These are phyloP conservation scores for Torymus aiolomorphi DNA, from an alignment of 2,888 invertebrate genomes.

Conservation along the genomic window DNA sequence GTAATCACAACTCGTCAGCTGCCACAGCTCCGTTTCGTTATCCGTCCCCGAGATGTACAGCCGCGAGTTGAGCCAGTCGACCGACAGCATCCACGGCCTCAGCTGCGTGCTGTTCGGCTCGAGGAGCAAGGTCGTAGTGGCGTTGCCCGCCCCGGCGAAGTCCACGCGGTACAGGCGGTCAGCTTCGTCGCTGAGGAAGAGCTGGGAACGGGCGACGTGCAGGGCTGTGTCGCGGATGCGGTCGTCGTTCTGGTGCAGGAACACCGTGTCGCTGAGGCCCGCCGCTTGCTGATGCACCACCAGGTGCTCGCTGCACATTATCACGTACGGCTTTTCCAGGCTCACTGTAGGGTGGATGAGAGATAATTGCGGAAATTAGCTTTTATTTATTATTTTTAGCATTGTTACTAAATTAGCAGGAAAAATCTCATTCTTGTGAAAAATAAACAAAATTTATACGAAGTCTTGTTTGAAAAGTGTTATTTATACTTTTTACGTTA, in stretches of 20 bases:
- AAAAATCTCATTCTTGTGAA: no score
- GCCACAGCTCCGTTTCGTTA: slow-evolving; percentile 79
- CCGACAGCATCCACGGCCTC: slow-evolving; percentile 83
- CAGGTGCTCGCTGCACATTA: slow-evolving; percentile 83
- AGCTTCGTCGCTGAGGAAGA: slow-evolving; percentile 87
- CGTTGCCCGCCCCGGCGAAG: slow-evolving; percentile 74
- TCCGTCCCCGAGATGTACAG: slow-evolving; percentile 87
- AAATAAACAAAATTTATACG: no score
- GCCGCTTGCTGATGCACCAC: slow-evolving; percentile 81
- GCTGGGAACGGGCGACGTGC: slow-evolving; percentile 81
- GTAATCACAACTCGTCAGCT: slow-evolving; percentile 86
- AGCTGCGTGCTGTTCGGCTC: slow-evolving; percentile 77
- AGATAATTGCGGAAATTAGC: slow-evolving; percentile 20
- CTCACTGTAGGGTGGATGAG: slow-evolving; percentile 77
- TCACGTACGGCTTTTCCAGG: slow-evolving; percentile 82
- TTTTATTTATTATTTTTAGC: no score
- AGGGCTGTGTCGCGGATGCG: slow-evolving; percentile 83
- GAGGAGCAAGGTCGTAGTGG: slow-evolving; percentile 76
- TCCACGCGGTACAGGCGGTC: slow-evolving; percentile 80
- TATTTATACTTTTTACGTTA: background rate
- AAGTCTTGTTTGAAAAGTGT: no score
- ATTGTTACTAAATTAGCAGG: no score
- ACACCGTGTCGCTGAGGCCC: background rate
- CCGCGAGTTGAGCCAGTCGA: slow-evolving; percentile 93
- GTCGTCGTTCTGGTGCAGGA: slow-evolving; percentile 12